Conservation (phyloP, 2,113 vertebrate species). For the Coregonus clupeaformis region DNA sequence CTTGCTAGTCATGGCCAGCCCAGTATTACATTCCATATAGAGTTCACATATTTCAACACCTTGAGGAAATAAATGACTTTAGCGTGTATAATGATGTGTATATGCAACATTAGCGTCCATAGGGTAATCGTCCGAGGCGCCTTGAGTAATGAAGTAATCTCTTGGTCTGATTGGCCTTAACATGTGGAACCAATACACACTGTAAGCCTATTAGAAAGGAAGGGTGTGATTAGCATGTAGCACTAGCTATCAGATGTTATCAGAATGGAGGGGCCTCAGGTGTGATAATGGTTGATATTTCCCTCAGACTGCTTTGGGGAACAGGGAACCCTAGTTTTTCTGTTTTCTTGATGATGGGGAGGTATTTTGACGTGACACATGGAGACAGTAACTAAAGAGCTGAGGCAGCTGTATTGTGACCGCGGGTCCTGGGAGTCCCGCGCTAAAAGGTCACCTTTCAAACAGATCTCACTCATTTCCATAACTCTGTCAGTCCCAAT, state of each 20-base stretch:
- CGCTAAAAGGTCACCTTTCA: constrained; percentile 47
- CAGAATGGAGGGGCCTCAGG: constrained; percentile 4
- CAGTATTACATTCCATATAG: background rate
- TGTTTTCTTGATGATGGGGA: background rate
- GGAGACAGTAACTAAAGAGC: constrained; percentile 11
- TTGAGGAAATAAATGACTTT: background rate
- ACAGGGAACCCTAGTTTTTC: background rate
- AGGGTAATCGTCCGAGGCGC: background rate
- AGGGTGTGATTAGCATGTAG: constrained; percentile 36
- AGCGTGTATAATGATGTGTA: background rate
- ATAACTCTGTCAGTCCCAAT: constrained; percentile 29
- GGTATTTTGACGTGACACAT: constrained; percentile 35
- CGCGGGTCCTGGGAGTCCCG: constrained; percentile 16
- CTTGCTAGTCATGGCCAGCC: background rate
- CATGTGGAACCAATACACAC: background rate
- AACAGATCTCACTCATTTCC: constrained; percentile 24
- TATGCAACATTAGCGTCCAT: background rate
- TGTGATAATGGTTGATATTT: constrained; percentile 24
- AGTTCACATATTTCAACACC: background rate
- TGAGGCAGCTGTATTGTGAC: constrained; percentile 19
- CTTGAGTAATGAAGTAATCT: background rate
- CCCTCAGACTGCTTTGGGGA: constrained; percentile 14
- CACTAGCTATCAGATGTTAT: constrained; percentile 28
- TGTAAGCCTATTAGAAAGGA: background rate
- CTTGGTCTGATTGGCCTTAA: background rate